phyloP scores from a whole-genome alignment of 2,797 vertebrate species.

The Lagodon rhomboides region DNA sequence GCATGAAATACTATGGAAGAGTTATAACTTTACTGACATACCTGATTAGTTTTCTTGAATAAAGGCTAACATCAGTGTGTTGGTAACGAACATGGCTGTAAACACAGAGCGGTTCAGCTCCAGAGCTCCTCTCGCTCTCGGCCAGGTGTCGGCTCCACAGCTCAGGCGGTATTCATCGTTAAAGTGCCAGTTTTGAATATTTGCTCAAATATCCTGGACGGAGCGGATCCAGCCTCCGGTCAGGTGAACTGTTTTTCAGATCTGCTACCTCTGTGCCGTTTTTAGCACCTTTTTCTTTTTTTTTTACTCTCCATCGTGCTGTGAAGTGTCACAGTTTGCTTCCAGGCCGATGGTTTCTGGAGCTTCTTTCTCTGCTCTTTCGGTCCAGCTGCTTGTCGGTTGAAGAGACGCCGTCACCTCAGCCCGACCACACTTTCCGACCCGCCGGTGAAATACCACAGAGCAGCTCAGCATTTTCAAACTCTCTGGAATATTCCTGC shows the following conservation, averaged over 20 bases:
- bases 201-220: slow-evolving; percentile 41
- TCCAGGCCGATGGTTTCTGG: slow-evolving; percentile 36
- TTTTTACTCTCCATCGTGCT: slow-evolving; percentile 21
- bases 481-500: slow-evolving; percentile 75
- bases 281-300: slow-evolving; percentile 31
- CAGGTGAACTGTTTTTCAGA: slow-evolving; percentile 21
- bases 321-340: slow-evolving; percentile 63
- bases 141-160: slow-evolving; percentile 12
- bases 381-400: slow-evolving; percentile 28
- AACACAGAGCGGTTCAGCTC: neutral
- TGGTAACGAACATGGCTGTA: neutral
- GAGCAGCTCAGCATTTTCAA: slow-evolving; percentile 72
- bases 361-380: neutral
- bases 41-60: no score
- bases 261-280: slow-evolving; percentile 40
- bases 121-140: neutral
- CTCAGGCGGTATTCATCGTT: slow-evolving; percentile 23
- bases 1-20: no score
- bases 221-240: slow-evolving; percentile 37
- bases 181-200: slow-evolving; percentile 60
- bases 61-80: no score
- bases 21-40: no score
- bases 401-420: slow-evolving; percentile 68
- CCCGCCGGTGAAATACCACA: slow-evolving; percentile 82
- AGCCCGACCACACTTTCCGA: slow-evolving; percentile 76